Evolutionary conservation across 2,113 vertebrate genomes (phyloP), one percentile per base, ranked within the genome.

Genomic region (Pseudolaguvia tuberculata): DNA sequence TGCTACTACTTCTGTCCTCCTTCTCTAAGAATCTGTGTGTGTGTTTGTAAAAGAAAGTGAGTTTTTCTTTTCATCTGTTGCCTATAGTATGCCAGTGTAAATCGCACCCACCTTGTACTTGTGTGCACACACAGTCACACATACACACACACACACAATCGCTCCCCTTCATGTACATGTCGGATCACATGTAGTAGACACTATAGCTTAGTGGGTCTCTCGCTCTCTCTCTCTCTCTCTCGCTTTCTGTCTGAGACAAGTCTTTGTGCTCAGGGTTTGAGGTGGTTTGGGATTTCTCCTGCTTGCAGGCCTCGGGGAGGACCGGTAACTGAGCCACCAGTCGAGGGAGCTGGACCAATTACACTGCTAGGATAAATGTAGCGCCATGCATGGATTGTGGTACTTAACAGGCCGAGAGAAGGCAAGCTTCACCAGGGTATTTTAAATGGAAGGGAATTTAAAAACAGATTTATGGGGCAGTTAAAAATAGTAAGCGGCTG

Each of bases 391-490:
- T 85, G 88, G 89, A 90, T 90, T 90, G 89, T 90, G 89, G 90
- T 92, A 91, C 88, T 92, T 91, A 91, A 91, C 87, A 89, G 88
- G 83, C 83, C 78, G 79, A 78, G 84, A 77, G 73, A 89, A 89
- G 86, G 86, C 87, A 90, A 82, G 86, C 87, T 88, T 88, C 82
- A 85, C 87, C 88, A 86, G 83, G 86, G 86, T 88, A 84, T 89
- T 89, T 91, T 88, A 89, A 91, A 90, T 88, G 88, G 86, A 89
- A 89, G 85, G 85, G 88, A 91, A 90, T 92, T 91, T 89, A 89
- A 91, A 91, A 92, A 91, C 90, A 92, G 90, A 92, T 92, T 92
- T 91, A 91, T 92, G 90, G 91, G 90, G 91, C 91, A 91, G 91
- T 91, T 92, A 92, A 91, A 92, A 90, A 92, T 92, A 92, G 91